A percentile compares a stretch with the other conserved stretches of the same genome.
Evolutionary conservation across 2,113 vertebrate species (phyloP).

Genomic region (Galemys pyrenaicus): DNA sequence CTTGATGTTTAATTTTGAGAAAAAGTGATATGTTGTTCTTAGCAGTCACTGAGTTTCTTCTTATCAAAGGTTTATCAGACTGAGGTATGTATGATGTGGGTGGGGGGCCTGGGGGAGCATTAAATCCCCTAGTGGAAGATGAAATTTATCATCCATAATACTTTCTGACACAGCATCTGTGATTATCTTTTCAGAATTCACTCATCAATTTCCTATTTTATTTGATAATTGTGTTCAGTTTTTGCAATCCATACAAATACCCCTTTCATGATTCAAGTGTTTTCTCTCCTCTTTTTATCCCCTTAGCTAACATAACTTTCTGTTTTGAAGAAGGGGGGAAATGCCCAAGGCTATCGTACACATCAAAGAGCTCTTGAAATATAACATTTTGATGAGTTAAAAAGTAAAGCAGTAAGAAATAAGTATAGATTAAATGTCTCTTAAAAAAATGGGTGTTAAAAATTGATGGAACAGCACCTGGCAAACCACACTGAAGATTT

Average conservation of each 20-base stretch:
- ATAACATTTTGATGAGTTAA: slow-evolving; percentile 79
- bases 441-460: slow-evolving; percentile 80
- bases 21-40: neutral
- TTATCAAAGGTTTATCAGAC: neutral
- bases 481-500: slow-evolving; percentile 66
- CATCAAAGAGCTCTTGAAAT: slow-evolving; percentile 78
- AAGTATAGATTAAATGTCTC: slow-evolving; percentile 82
- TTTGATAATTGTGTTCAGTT: slow-evolving; percentile 28
- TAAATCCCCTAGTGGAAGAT: neutral
- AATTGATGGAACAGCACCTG: slow-evolving; percentile 77
- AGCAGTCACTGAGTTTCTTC: neutral
- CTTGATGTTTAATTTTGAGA: neutral
- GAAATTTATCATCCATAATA: neutral
- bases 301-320: slow-evolving; percentile 57
- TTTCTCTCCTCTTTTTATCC: neutral
- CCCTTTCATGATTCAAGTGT: slow-evolving; percentile 56
- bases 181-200: neutral
- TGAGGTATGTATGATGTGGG: neutral
- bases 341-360: slow-evolving; percentile 68
- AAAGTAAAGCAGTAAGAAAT: slow-evolving; percentile 78
- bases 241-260: slow-evolving; percentile 40
- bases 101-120: neutral
- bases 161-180: neutral
- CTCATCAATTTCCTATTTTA: slow-evolving; percentile 20
- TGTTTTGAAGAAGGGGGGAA: slow-evolving; percentile 63